These are phyloP conservation scores for Chrysaora quinquecirrha DNA, from an alignment of 30 jellyfish, hydroid and myxozoan genomes.

Conservation along the genomic window DNA sequence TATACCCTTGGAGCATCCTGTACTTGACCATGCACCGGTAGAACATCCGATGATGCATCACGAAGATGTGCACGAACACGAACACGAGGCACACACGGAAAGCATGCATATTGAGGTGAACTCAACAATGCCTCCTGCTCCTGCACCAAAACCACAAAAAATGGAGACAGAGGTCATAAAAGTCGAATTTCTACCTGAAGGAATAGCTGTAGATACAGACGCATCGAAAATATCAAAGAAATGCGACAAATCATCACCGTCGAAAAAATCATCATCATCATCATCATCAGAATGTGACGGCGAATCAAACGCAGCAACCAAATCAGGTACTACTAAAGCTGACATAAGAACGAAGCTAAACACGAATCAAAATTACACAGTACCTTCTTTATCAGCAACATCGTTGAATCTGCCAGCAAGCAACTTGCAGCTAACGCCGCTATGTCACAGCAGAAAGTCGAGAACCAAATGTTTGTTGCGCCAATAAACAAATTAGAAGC, in stretches of 20 bases:
- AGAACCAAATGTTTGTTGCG: conserved; percentile 60
- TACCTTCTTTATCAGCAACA: not conserved
- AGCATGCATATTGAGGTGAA: conserved; percentile 62
- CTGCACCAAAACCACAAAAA: conserved; percentile 67
- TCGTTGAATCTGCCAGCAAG: not conserved
- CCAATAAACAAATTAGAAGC: conserved; percentile 19
- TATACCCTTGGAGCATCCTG: conserved; percentile 51
- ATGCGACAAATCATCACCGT: conserved; percentile 16
- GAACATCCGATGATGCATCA: conserved; percentile 47
- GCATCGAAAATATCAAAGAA: conserved; percentile 56
- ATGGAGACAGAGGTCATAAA: conserved; percentile 90
- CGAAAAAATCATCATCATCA: conserved; percentile 23
- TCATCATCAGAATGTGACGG: conserved; percentile 44
- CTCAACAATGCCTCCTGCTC: conserved; percentile 49
- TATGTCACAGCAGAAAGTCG: conserved; percentile 27
- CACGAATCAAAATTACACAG: not conserved
- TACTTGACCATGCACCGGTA: conserved; percentile 30
- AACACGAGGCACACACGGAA: not conserved
- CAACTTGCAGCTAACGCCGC: not conserved
- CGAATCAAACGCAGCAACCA: conserved; percentile 2
- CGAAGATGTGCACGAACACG: not conserved
- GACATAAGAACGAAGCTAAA: not conserved
- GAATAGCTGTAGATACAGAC: conserved; percentile 70
- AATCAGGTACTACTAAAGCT: not conserved
- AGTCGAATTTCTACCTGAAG: conserved; percentile 97